A percentile compares a stretch with the other conserved stretches of the same genome.
These are phyloP conservation scores for Alethe diademata DNA, from an alignment of 2,113 vertebrate genomes.

Conservation along the genomic window DNA sequence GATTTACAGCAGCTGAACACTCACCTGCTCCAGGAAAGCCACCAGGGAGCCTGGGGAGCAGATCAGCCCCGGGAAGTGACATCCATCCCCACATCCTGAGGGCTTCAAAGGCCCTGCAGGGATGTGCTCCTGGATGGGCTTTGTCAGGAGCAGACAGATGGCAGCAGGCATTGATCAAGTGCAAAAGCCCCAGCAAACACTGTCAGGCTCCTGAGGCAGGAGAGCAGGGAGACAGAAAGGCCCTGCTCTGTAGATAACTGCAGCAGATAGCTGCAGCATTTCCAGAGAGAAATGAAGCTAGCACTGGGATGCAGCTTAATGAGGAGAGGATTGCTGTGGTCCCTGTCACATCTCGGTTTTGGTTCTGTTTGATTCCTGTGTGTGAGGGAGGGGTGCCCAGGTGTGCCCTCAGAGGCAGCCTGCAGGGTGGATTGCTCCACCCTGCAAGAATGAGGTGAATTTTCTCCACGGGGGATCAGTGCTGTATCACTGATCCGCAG, in stretches of 20 bases:
- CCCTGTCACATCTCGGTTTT: rapidly evolving
- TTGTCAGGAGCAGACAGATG: constrained; percentile 29
- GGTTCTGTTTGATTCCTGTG: background rate
- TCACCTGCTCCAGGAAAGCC: constrained; percentile 44
- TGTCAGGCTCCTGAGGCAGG: background rate
- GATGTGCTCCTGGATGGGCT: background rate
- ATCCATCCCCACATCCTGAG: constrained; percentile 11
- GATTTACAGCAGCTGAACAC: constrained; percentile 4
- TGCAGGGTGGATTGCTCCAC: background rate
- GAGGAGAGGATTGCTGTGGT: background rate
- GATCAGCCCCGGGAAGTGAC: constrained; percentile 17
- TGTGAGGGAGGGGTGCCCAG: background rate
- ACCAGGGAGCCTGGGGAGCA: background rate
- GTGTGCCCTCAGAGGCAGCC: background rate
- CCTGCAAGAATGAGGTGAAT: background rate
- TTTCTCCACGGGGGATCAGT: background rate
- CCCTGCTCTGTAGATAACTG: background rate
- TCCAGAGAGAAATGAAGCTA: background rate
- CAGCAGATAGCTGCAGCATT: background rate
- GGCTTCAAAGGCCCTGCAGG: background rate
- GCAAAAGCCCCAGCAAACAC: background rate
- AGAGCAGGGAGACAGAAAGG: background rate
- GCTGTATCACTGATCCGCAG: background rate
- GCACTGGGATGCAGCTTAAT: background rate
- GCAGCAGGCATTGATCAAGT: background rate